phyloP scores from a whole-genome alignment of 2,113 vertebrate species.

The Beaufortia kweichowensis region DNA sequence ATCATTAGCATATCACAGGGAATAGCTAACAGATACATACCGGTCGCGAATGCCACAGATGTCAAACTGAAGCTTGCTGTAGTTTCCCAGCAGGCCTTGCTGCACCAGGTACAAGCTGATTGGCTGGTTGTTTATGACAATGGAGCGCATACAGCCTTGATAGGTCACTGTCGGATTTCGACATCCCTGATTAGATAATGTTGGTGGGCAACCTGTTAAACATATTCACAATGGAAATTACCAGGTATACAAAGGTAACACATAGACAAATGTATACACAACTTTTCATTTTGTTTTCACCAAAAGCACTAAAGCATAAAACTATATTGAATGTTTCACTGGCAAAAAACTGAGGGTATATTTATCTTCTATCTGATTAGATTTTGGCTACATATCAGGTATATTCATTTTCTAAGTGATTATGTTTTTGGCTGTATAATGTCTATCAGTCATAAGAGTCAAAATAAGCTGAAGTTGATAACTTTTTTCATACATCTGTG shows the following conservation, averaged over 20 bases:
- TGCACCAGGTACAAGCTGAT: constrained; percentile 84
- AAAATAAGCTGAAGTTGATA: constrained; percentile 1
- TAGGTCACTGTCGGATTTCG: constrained; percentile 83
- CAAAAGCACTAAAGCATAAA: too few species aligned
- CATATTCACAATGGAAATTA: neutral
- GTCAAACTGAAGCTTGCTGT: constrained; percentile 85
- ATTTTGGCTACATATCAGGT: neutral
- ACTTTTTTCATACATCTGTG: constrained; percentile 8
- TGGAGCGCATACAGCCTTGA: constrained; percentile 88
- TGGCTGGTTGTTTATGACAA: constrained; percentile 87
- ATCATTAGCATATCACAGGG: constrained; percentile 10
- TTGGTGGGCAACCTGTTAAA: constrained; percentile 79
- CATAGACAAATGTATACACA: too few species aligned
- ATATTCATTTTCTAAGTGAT: constrained; percentile 5
- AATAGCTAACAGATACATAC: constrained; percentile 73
- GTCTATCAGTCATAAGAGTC: neutral
- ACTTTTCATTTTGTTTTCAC: too few species aligned
- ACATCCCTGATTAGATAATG: constrained; percentile 74
- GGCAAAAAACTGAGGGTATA: too few species aligned
- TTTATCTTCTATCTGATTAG: neutral
- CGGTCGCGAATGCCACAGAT: constrained; percentile 87
- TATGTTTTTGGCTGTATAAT: neutral
- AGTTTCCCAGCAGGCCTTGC: constrained; percentile 85
- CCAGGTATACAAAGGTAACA: too few species aligned
- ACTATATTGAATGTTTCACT: too few species aligned